A percentile compares a stretch with the other conserved stretches of the same genome.
Evolutionary conservation across 2,113 vertebrate species (phyloP).

Genomic region (Nibea albiflora): DNA sequence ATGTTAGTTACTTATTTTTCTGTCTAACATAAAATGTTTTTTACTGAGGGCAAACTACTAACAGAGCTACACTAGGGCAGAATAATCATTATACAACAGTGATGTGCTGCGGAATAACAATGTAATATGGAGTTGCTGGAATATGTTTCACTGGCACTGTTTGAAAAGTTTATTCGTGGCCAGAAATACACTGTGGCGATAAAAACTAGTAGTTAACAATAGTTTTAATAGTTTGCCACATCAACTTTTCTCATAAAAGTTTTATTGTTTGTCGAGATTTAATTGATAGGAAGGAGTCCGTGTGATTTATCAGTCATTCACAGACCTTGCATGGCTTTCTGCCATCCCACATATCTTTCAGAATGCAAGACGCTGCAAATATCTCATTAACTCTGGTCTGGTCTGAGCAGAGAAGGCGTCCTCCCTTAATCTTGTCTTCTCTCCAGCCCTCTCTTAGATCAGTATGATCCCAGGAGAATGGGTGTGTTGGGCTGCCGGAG

Average conservation of each 20-base stretch:
- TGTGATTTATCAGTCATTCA: conserved; percentile 27
- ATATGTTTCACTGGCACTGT: neutral
- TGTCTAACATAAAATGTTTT: neutral
- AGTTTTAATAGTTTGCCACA: neutral
- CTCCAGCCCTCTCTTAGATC: conserved; percentile 77
- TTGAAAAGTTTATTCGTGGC: neutral
- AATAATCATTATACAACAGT: neutral
- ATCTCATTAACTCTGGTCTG: conserved; percentile 73
- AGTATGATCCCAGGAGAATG: conserved; percentile 81
- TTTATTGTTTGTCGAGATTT: conserved; percentile 11
- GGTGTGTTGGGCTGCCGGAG: conserved; percentile 79
- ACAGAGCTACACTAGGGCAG: neutral
- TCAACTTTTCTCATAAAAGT: neutral
- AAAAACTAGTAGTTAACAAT: neutral
- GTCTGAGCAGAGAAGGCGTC: conserved; percentile 67
- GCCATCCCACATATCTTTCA: conserved; percentile 49
- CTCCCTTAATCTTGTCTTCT: conserved; percentile 75
- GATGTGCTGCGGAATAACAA: neutral
- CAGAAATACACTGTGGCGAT: too few species aligned
- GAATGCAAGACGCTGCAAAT: conserved; percentile 68
- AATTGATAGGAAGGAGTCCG: conserved; percentile 4
- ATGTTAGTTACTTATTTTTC: neutral
- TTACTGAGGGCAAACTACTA: neutral
- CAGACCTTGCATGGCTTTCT: conserved; percentile 30
- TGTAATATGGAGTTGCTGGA: neutral